Conservation (phyloP, 2,888 invertebrate species). For the Ormyrus labotus region DNA sequence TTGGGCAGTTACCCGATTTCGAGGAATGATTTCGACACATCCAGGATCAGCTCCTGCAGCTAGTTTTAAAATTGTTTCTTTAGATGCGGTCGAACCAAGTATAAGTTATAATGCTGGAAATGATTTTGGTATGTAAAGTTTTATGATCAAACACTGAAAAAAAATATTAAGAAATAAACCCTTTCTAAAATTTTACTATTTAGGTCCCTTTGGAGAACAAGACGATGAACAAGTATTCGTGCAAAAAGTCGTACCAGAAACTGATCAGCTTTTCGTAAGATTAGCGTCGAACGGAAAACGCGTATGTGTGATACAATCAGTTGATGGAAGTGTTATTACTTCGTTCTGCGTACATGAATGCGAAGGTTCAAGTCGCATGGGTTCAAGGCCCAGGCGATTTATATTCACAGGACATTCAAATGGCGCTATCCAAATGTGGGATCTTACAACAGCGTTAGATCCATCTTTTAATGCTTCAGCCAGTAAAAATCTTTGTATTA, state of each 20-base stretch:
- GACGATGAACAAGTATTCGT: slow-evolving; percentile 99
- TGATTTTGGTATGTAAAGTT: slow-evolving; percentile 76
- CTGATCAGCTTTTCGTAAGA: slow-evolving; percentile 95
- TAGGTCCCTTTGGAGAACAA: slow-evolving; percentile 97
- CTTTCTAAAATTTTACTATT: not conserved
- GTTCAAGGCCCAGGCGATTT: slow-evolving; percentile 90
- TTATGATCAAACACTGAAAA: not conserved
- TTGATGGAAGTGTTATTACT: slow-evolving; percentile 94
- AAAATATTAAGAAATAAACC: not conserved
- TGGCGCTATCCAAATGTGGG: slow-evolving; percentile 98
- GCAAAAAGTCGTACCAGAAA: slow-evolving; percentile 98
- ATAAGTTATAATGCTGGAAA: slow-evolving; percentile 82
- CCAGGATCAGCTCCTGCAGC: slow-evolving; percentile 98
- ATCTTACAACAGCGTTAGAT: slow-evolving; percentile 95
- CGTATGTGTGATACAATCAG: slow-evolving; percentile 95
- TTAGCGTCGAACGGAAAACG: slow-evolving; percentile 96
- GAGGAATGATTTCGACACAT: slow-evolving; percentile 99
- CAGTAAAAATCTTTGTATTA: slow-evolving; percentile 67
- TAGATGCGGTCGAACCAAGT: slow-evolving; percentile 83
- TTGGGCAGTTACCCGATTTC: slow-evolving; percentile 97
- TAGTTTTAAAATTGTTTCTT: slow-evolving; percentile 95
- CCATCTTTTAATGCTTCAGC: slow-evolving; percentile 78
- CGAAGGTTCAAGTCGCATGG: slow-evolving; percentile 96
- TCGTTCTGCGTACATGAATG: slow-evolving; percentile 98
- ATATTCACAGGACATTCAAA: slow-evolving; percentile 95